Base-by-base conservation (phyloP, 2,797 vertebrate genomes). In the Buceros bicornis region DNA sequence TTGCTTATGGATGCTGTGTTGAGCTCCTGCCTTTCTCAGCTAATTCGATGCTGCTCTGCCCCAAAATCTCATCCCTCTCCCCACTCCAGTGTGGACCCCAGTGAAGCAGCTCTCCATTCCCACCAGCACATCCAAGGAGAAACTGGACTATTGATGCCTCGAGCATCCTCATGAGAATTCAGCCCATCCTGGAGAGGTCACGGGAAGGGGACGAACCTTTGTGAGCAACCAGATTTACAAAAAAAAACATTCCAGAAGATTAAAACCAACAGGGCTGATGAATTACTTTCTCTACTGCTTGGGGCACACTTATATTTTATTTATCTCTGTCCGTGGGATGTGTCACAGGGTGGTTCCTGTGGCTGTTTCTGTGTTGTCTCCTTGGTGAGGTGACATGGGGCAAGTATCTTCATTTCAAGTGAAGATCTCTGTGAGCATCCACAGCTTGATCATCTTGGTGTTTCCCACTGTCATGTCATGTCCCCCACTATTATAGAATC, bases 281-380 rank as follows among this genome's bases (percentile, higher is more conserved):
- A 66, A 62, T 88, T 45, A 50, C 67, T 79, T 79, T 40, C 65
- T 64, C 45, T 37, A 60, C 42, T 1, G 2, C 48, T 66, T 4
- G 0, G 24, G 61, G 60, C 54, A 56, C 0, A 1, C 7, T 6
- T 71, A 26, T 53, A 47, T 53, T 66, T 91, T 66, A 26, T 65
- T 82, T 60, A 8, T 57, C 56, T 51, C 60, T 12, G 8, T 56
- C 66, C 14, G 6, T 12, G 25, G 31, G 47, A 66, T 21, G 66
- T 31, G 58, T 31, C 1, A 2, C 58, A 18, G 45, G 1, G 8
- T 0, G 8, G 42, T 37, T 50, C 50, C n/a, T 28, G 18, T 2
- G 45, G n/a, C 14, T 33, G 5, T 47, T 65, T 58, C 35, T 43
- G 11, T 1, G 1, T 50, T 18, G 58, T 33, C 58, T 28, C n/a